phyloP scores from a whole-genome alignment of 2,113 vertebrate genomes.

The Petroica traversi region DNA sequence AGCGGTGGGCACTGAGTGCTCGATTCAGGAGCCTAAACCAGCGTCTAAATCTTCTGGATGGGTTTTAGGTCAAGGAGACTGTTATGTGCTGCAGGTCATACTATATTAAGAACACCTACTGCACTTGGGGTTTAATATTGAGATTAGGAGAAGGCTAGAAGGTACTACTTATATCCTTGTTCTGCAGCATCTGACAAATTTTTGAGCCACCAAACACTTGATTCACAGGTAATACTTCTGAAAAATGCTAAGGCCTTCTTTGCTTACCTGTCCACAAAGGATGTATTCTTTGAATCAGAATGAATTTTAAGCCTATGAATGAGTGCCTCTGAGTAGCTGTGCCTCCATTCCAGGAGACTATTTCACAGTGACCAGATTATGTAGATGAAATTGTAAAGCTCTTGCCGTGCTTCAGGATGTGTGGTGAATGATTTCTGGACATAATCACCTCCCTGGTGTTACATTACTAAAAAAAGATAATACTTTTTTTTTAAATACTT shows the following conservation, averaged over 20 bases:
- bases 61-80: neutral
- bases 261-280: neutral
- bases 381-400: neutral
- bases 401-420: neutral
- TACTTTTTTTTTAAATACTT: neutral
- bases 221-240: neutral
- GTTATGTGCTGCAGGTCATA: accelerated
- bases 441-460: neutral
- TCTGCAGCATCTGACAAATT: neutral
- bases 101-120: accelerated
- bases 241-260: neutral
- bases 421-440: neutral
- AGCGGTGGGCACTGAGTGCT: neutral
- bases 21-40: neutral
- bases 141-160: neutral
- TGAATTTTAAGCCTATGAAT: neutral
- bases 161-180: neutral
- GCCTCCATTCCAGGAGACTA: neutral
- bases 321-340: neutral
- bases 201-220: neutral
- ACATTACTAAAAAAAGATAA: neutral
- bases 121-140: neutral
- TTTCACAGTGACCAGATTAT: neutral
- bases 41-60: neutral
- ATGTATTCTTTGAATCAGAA: neutral